Evolutionary conservation across 2,113 vertebrate species (phyloP), one percentile per base, ranked within the genome.

Genomic region (Polyodon spathula): DNA sequence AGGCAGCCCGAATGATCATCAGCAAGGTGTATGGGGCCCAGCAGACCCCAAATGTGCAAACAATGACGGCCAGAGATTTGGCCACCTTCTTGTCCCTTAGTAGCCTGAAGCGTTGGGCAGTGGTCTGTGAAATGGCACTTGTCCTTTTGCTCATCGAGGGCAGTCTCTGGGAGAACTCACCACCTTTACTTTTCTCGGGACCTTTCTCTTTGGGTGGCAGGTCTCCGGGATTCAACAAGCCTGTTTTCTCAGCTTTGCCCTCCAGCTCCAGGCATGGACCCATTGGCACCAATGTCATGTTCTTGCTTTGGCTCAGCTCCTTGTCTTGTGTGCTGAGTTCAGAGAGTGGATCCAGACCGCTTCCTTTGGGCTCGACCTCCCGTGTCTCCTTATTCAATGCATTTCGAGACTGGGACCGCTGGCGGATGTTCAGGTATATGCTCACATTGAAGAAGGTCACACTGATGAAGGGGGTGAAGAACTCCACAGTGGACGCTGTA

Each of bases 351-450:
- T n/a, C n/a, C n/a, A n/a, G n/a, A n/a, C n/a, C n/a, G n/a, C n/a
- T n/a, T n/a, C n/a, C n/a, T n/a, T n/a, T n/a, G n/a, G n/a, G n/a
- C n/a, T n/a, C n/a, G n/a, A n/a, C n/a, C n/a, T n/a, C n/a, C n/a
- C n/a, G n/a, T n/a, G n/a, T 69, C 37, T 86, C 78, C 0, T 79
- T 78, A 7, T 68, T 64, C 8, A 83, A 27, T 3, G 85, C 85
- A 51, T 84, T 66, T 60, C 81, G 78, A 7, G 74, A 66, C 11
- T 73, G 86, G 46, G 86, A 85, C 1, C 87, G 81, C 10, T 78
- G 79, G 74, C 81, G 87, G 61, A 89, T 88, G 73, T 86, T 89
- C 75, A 89, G 76, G 73, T 88, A 90, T 65, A 89, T 90, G 79
- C 85, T 87, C 11, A 89, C 69, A 68, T 89, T 90, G 76, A 90